Conservation (phyloP, 1,140 invertebrate genomes). For the Agrilus planipennis region DNA sequence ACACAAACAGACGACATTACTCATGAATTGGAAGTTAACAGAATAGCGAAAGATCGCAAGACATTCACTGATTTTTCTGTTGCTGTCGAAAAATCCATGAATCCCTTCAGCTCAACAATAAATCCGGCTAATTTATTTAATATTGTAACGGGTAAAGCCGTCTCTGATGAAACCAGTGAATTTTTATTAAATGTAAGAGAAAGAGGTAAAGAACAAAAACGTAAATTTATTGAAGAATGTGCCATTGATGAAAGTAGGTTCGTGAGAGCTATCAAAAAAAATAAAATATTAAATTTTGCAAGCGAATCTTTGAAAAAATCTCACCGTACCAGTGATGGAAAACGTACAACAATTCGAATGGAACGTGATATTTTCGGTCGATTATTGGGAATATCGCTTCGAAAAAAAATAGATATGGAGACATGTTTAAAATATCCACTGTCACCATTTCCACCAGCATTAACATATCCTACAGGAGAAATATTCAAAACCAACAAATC, state of each 20-base stretch:
- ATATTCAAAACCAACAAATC: constrained; percentile 26
- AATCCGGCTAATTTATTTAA: constrained; percentile 22
- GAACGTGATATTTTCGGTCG: constrained; percentile 24
- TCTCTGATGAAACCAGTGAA: constrained; percentile 16
- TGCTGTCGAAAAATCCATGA: constrained; percentile 16
- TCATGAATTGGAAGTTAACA: constrained; percentile 18
- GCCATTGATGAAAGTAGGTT: constrained; percentile 17
- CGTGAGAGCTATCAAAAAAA: constrained; percentile 22
- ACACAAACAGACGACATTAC: constrained; percentile 18
- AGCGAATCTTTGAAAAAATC: constrained; percentile 14
- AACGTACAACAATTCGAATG: constrained; percentile 24
- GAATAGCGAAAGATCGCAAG: constrained; percentile 20
- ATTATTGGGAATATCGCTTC: constrained; percentile 21
- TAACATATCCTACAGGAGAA: constrained; percentile 23
- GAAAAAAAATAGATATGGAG: constrained; percentile 25
- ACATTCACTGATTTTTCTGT: constrained; percentile 16
- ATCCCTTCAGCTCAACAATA: constrained; percentile 19
- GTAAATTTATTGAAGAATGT: constrained; percentile 22
- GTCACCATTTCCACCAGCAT: constrained; percentile 23
- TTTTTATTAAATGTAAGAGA: constrained; percentile 2
- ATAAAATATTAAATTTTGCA: constrained; percentile 26
- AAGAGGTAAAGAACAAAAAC: constrained; percentile 21
- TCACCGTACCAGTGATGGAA: constrained; percentile 10
- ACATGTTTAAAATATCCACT: constrained; percentile 23
- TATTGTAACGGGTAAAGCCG: constrained; percentile 22